Evolutionary conservation across 53 echinoderm and acorn worm species (phyloP).

Genomic region (Echinarachnius parma): DNA sequence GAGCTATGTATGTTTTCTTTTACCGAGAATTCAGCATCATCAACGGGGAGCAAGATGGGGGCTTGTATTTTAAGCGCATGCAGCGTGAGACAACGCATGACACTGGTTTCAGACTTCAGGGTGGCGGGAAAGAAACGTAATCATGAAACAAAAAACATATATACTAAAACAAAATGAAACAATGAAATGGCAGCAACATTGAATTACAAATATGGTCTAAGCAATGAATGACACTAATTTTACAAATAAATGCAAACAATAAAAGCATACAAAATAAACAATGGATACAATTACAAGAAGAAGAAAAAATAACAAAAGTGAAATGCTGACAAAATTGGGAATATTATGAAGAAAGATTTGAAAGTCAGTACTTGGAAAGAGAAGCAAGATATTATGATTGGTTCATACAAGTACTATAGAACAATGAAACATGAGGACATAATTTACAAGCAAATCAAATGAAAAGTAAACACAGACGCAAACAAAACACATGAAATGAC

Average conservation of each 20-base stretch:
- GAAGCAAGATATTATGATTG: too few relatives aligned
- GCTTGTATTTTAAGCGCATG: slow-evolving; percentile 34
- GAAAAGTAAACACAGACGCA: too few relatives aligned
- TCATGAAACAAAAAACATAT: not conserved
- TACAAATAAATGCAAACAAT: not conserved
- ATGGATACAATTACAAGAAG: not conserved
- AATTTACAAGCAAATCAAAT: too few relatives aligned
- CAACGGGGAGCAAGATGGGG: slow-evolving; percentile 18
- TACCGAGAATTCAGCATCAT: slow-evolving; percentile 29
- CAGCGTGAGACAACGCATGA: slow-evolving; percentile 2
- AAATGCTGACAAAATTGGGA: too few relatives aligned
- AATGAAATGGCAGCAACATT: not conserved
- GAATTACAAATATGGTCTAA: too few relatives aligned
- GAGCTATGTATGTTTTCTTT: slow-evolving; percentile 22
- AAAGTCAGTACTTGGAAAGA: too few relatives aligned
- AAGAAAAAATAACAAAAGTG: not conserved
- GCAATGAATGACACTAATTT: not conserved
- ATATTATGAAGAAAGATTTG: too few relatives aligned
- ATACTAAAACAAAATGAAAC: too few relatives aligned
- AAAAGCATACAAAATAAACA: not conserved
- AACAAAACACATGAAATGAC: too few relatives aligned
- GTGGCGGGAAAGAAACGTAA: too few relatives aligned
- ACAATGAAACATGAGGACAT: too few relatives aligned
- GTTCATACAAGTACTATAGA: too few relatives aligned
- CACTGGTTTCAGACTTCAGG: slow-evolving; percentile 22